phyloP scores from a whole-genome alignment of 2,888 invertebrate genomes.

The Baccha elongata region DNA sequence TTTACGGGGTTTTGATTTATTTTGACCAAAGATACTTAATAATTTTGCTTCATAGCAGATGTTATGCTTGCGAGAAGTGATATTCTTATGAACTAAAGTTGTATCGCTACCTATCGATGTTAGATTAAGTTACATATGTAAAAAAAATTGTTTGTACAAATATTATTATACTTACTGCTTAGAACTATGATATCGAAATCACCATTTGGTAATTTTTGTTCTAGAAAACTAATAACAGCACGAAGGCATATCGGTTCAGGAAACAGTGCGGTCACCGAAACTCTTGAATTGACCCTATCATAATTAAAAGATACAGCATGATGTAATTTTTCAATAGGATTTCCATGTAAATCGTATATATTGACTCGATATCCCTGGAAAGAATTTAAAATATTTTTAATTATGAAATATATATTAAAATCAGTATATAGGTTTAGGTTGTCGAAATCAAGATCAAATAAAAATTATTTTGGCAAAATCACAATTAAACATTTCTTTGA shows the following conservation, averaged over 20 bases:
- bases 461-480: no score
- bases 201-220: constrained; percentile 91
- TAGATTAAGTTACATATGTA: not conserved
- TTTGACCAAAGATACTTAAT: constrained; percentile 84
- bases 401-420: no score
- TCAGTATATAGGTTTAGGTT: no score
- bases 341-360: constrained; percentile 85
- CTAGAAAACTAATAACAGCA: constrained; percentile 90
- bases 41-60: constrained; percentile 94
- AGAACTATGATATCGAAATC: constrained; percentile 96
- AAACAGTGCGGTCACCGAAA: constrained; percentile 90
- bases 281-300: constrained; percentile 90
- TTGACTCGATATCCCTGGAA: constrained; percentile 86
- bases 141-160: not conserved
- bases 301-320: constrained; percentile 87
- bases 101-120: constrained; percentile 87
- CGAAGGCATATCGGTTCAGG: constrained; percentile 91
- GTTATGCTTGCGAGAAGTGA: constrained; percentile 92
- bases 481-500: no score
- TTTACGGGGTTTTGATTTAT: constrained; percentile 89
- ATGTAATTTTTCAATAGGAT: constrained; percentile 84
- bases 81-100: constrained; percentile 92
- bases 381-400: no score
- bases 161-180: constrained; percentile 86
- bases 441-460: no score